Percentiles rank a stretch among this genome's conserved stretches.
phyloP scores from a whole-genome alignment of 2,888 invertebrate genomes.

The Drosophila crucigera region DNA sequence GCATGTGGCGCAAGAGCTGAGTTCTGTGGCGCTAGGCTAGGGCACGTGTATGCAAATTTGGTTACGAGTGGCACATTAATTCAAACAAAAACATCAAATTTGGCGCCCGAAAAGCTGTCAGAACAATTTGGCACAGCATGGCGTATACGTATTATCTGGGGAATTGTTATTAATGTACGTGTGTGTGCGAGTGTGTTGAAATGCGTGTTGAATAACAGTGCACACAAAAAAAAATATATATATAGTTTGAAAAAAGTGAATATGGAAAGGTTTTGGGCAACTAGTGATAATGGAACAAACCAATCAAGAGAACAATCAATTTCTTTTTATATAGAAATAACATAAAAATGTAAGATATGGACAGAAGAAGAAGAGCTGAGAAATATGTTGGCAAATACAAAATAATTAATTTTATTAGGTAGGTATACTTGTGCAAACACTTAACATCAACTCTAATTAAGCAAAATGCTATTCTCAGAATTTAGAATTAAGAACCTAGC shows the following conservation, averaged over 20 bases:
- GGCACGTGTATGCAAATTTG: conserved; percentile 59
- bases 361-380: neutral
- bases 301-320: neutral
- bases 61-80: conserved; percentile 12
- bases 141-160: conserved; percentile 64
- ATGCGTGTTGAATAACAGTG: conserved; percentile 1
- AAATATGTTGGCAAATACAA: neutral
- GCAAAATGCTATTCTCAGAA: neutral
- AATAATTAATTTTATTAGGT: neutral
- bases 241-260: neutral
- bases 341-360: neutral
- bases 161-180: conserved; percentile 51
- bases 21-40: conserved; percentile 3
- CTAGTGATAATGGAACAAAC: neutral
- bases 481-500: neutral
- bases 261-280: neutral
- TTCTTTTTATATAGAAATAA: neutral
- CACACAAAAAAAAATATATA: neutral
- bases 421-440: neutral
- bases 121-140: conserved; percentile 65
- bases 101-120: conserved; percentile 39
- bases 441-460: neutral
- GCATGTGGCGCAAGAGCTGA: neutral
- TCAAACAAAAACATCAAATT: conserved; percentile 33
- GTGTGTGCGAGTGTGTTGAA: conserved; percentile 3